A percentile compares a stretch with the other conserved stretches of the same genome.
Evolutionary conservation across 2,797 vertebrate genomes (phyloP).

Genomic region (Molothrus aeneus): DNA sequence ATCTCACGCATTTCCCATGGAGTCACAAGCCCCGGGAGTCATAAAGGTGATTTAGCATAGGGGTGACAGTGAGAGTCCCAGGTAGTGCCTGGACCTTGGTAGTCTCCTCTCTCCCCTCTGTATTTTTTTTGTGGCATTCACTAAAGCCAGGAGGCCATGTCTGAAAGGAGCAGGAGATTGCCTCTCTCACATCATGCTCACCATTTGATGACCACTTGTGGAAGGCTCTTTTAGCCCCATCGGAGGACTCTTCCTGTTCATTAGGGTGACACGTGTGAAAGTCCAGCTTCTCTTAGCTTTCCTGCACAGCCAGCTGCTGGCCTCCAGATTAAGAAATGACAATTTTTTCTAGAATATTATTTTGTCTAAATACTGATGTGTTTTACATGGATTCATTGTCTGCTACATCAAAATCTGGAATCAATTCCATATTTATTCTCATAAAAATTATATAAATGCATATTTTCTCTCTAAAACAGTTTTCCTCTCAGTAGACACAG

Average conservation of each 20-base stretch:
- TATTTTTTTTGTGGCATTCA: neutral
- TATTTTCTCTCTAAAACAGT: neutral
- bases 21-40: neutral
- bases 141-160: neutral
- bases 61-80: rapidly evolving
- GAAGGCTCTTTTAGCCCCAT: neutral
- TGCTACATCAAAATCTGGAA: neutral
- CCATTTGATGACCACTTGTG: neutral
- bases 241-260: neutral
- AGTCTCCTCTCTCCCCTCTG: neutral
- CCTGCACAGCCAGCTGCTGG: neutral
- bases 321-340: neutral
- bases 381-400: neutral
- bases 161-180: neutral
- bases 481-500: neutral
- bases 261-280: neutral
- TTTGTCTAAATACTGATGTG: neutral
- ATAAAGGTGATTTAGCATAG: neutral
- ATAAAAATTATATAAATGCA: neutral
- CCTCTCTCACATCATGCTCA: neutral
- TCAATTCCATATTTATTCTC: neutral
- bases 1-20: neutral
- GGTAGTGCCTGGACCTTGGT: neutral
- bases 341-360: neutral
- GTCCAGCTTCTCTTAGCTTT: neutral